These are phyloP conservation scores for Cnemophilus loriae DNA, from an alignment of 2,113 vertebrate species.

Conservation along the genomic window DNA sequence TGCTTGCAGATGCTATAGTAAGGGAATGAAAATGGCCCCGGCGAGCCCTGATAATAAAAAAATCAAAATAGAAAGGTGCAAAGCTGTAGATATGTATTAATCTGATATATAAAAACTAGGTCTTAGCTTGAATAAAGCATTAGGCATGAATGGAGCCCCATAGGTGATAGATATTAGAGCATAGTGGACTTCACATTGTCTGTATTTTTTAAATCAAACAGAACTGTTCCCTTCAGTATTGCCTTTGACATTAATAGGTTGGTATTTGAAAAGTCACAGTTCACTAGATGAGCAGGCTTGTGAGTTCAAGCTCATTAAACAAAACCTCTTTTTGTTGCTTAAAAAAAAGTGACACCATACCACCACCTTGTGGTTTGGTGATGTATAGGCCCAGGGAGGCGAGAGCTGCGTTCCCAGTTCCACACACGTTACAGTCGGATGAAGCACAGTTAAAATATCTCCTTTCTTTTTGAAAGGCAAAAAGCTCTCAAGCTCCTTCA, in stretches of 20 bases:
- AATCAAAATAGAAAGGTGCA: constrained; percentile 83
- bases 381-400: neutral
- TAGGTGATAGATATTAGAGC: constrained; percentile 92
- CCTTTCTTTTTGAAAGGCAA: constrained; percentile 23
- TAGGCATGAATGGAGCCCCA: constrained; percentile 85
- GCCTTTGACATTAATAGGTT: constrained; percentile 97
- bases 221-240: constrained; percentile 92
- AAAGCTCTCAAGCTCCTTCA: neutral
- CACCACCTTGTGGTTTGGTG: constrained; percentile 85
- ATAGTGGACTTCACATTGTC: constrained; percentile 92
- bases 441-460: neutral
- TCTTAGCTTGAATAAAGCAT: constrained; percentile 86
- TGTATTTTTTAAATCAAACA: constrained; percentile 95
- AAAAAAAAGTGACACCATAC: constrained; percentile 77
- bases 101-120: constrained; percentile 82
- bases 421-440: neutral
- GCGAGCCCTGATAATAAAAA: constrained; percentile 87
- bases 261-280: constrained; percentile 89
- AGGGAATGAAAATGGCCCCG: constrained; percentile 87
- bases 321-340: constrained; percentile 76
- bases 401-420: neutral
- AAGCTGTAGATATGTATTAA: constrained; percentile 85
- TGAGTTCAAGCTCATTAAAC: constrained; percentile 87
- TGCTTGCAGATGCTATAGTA: constrained; percentile 91
- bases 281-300: constrained; percentile 82